phyloP scores from a whole-genome alignment of 2,797 vertebrate genomes.

The Triplophysa bombifrons region DNA sequence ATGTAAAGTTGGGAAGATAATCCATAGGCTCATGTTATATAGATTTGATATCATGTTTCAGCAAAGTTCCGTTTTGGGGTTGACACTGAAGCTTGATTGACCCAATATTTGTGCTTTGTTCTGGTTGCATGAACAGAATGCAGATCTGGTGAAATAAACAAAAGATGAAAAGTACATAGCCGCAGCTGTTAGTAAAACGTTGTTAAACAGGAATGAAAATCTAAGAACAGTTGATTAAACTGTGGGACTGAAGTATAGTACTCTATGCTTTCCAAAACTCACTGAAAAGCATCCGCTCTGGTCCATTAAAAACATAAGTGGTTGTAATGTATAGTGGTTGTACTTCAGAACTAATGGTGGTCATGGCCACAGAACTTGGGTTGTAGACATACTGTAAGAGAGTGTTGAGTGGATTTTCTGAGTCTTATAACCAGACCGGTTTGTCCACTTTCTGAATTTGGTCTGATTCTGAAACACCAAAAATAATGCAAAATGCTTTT shows the following conservation, averaged over 20 bases:
- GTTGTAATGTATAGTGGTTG: not conserved
- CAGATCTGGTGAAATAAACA: not conserved
- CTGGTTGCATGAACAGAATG: not conserved
- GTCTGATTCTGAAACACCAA: not conserved
- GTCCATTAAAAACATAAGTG: not conserved
- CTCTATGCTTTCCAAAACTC: not conserved
- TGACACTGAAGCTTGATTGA: not conserved
- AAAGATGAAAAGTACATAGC: not conserved
- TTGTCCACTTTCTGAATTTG: not conserved
- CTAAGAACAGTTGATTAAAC: not conserved
- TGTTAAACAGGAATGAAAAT: not conserved
- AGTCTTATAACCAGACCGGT: constrained; percentile 5
- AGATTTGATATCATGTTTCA: not conserved
- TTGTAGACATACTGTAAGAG: no score
- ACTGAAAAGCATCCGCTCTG: not conserved
- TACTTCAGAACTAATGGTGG: not conserved
- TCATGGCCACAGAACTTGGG: not conserved
- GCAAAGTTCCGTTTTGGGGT: not conserved
- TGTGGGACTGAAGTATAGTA: not conserved
- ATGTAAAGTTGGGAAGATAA: not conserved
- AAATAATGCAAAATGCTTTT: not conserved
- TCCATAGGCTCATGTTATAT: not conserved
- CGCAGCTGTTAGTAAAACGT: not conserved
- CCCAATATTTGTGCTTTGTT: not conserved
- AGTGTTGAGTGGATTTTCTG: not conserved